Conservation (phyloP, 1,140 invertebrate species). For the Tetragnatha versicolor region DNA sequence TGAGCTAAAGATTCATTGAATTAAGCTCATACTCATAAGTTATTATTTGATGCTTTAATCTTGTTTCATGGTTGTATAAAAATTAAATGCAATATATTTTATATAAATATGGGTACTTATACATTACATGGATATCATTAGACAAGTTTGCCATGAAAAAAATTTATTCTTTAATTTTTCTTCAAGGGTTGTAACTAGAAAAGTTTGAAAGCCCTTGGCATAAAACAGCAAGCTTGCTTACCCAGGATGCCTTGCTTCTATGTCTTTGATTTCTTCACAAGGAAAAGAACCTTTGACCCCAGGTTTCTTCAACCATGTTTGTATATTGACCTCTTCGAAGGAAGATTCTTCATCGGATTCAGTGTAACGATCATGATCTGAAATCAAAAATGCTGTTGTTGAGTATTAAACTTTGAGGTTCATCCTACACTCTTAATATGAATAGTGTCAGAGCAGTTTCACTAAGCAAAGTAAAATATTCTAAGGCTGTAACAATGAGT, state of each 20-base stretch:
- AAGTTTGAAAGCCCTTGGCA: too few species aligned
- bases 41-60: too few species aligned
- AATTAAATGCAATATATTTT: neutral
- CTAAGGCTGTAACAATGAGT: too few species aligned
- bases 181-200: neutral
- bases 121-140: neutral
- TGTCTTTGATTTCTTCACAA: constrained; percentile 89
- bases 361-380: constrained; percentile 58
- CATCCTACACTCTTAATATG: too few species aligned
- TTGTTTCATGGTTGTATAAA: neutral
- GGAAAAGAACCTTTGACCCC: constrained; percentile 85
- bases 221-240: constrained; percentile 59
- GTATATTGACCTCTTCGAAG: constrained; percentile 73
- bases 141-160: too few species aligned
- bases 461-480: too few species aligned
- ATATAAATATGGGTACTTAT: neutral
- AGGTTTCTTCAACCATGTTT: constrained; percentile 80
- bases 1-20: too few species aligned
- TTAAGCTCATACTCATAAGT: too few species aligned
- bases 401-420: too few species aligned
- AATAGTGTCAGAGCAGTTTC: too few species aligned
- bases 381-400: too few species aligned
- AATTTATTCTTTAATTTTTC: neutral
- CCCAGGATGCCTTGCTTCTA: constrained; percentile 84
- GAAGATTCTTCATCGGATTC: constrained; percentile 69